phyloP scores from a whole-genome alignment of 2,888 invertebrate species.

The Hymenopus coronatus region DNA sequence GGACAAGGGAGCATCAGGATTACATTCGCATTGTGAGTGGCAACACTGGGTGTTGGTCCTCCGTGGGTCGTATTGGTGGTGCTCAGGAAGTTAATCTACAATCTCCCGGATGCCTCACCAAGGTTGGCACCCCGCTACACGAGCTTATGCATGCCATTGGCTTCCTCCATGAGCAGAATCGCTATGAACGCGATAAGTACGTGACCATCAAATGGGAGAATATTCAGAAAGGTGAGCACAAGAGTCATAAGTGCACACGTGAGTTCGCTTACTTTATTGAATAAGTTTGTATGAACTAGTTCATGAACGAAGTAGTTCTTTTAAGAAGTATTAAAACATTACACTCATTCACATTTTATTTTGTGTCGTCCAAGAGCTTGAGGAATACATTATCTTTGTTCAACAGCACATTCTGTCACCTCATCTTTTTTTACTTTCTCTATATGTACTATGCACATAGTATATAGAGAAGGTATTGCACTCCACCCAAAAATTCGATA shows the following conservation, averaged over 20 bases:
- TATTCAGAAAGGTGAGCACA: conserved; percentile 58
- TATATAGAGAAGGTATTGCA: too few species aligned
- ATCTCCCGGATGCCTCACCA: conserved; percentile 67
- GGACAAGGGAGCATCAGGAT: conserved; percentile 58
- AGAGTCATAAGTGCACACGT: background rate
- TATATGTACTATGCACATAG: too few species aligned
- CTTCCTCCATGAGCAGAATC: conserved; percentile 80
- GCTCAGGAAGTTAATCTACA: conserved; percentile 56
- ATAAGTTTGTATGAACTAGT: background rate
- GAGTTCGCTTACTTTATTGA: background rate
- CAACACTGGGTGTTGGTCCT: conserved; percentile 79
- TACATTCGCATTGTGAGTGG: conserved; percentile 67
- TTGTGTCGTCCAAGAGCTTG: too few species aligned
- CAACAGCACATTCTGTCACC: too few species aligned
- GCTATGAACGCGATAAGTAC: conserved; percentile 69
- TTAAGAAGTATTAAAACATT: too few species aligned
- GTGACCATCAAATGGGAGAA: conserved; percentile 66
- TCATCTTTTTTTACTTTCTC: too few species aligned
- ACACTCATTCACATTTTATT: too few species aligned
- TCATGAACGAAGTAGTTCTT: too few species aligned
- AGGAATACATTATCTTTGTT: too few species aligned
- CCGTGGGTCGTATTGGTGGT: conserved; percentile 68
- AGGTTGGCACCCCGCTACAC: conserved; percentile 73
- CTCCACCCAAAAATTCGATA: too few species aligned
- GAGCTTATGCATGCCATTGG: conserved; percentile 78